Evolutionary conservation across 2,113 vertebrate species (phyloP), one percentile per base, ranked within the genome.

Genomic region (Myrmophylax atrothorax): DNA sequence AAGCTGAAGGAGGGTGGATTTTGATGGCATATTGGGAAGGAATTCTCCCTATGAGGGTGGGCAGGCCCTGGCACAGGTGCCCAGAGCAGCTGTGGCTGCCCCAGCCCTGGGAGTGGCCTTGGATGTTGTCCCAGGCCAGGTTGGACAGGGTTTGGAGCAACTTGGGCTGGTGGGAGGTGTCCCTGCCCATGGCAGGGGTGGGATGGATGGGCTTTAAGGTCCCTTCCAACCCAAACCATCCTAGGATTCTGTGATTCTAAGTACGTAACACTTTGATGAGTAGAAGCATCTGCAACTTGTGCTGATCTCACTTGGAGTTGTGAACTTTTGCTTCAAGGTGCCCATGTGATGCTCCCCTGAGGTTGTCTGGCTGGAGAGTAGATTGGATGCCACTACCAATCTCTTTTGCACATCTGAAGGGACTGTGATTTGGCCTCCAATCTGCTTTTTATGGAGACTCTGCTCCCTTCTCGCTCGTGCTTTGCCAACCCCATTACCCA

Each of bases 121-220:
- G n/a, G n/a, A n/a, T n/a, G n/a, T n/a, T n/a, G 47, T 0, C 63
- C 79, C 4, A 31, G 70, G 40, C 40, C 55, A 35, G 79, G 47
- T 0, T 83, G 63, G 73, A 28, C 1, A 7, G 24, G 60, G 52
- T 7, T 47, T 5, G 68, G 68, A 66, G 42, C 59, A 52, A 1
- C 33, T 53, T 69, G 79, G 87, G 40, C 23, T 9, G 13, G 35
- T 33, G 56, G 63, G 0, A 77, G 56, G 26, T 35, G 87, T 56
- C 56, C 49, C 72, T 84, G 56, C 35, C 63, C 63, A 26, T 13
- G 79, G 72, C 22, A 14, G 47, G 47, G 25, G 25, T 40, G 47
- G 31, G 1, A 14, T 5, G 40, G 40, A 0, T 5, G 49, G 1
- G 9, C 0, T 70, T 28, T 37, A 0, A 4, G 17, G 20, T 62